Conservation (phyloP, 2,797 vertebrate genomes). For the Bothrops alternatus region DNA sequence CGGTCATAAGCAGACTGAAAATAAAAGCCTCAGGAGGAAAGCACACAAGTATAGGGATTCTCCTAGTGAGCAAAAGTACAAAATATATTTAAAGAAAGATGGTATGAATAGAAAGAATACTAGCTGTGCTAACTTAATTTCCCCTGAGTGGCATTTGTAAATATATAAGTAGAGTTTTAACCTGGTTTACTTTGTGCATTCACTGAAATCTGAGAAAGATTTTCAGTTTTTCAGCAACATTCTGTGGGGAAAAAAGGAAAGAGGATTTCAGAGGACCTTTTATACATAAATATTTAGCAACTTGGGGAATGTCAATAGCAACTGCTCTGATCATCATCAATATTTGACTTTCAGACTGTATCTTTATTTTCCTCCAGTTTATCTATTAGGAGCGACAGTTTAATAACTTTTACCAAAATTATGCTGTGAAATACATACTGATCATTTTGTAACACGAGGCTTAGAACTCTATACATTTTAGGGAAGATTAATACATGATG, state of each 20-base stretch:
- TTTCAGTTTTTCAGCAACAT: slow-evolving; percentile 14
- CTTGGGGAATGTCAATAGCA: slow-evolving; percentile 28
- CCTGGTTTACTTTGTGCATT: slow-evolving; percentile 1
- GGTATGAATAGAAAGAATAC: background rate
- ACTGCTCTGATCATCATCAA: slow-evolving; percentile 36
- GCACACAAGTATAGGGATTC: background rate
- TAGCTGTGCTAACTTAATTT: background rate
- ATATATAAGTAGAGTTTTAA: background rate
- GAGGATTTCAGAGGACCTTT: slow-evolving; percentile 24
- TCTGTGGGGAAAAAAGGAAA: slow-evolving; percentile 21
- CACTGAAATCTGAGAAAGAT: background rate
- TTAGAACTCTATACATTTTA: background rate
- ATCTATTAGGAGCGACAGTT: slow-evolving; percentile 14
- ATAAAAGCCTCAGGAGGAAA: slow-evolving; percentile 15
- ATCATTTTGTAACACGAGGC: slow-evolving; percentile 6
- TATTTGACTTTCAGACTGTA: slow-evolving; percentile 36
- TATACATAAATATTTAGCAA: slow-evolving; percentile 39
- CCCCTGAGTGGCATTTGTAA: background rate
- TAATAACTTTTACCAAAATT: slow-evolving; percentile 37
- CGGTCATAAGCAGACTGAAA: background rate
- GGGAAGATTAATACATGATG: background rate
- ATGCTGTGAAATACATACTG: slow-evolving; percentile 13
- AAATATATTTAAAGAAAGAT: slow-evolving; percentile 20
- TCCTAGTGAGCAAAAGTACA: background rate
- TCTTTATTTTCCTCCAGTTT: slow-evolving; percentile 24